These are phyloP conservation scores for Stichodactyla helianthus DNA, from an alignment of 64 coral and sea anemone species.

Conservation along the genomic window DNA sequence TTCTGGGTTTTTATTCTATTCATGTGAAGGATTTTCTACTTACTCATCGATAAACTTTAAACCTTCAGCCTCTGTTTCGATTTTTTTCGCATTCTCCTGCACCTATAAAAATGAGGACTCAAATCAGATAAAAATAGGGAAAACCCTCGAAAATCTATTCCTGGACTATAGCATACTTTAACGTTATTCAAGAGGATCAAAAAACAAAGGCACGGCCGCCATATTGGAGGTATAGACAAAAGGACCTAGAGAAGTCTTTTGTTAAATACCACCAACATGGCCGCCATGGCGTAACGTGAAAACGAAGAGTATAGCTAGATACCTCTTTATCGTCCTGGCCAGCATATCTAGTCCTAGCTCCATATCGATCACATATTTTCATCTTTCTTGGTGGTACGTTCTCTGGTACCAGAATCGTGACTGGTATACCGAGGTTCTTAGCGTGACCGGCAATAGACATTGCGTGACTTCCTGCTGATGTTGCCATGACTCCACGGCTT, in stretches of 20 bases:
- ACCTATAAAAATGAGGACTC: not conserved
- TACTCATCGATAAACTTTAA: constrained; percentile 27
- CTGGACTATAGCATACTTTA: not conserved
- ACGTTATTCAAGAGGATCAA: too few relatives aligned
- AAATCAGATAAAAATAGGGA: not conserved
- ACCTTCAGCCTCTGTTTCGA: constrained; percentile 4
- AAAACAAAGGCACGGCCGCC: too few relatives aligned
- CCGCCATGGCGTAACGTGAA: too few relatives aligned
- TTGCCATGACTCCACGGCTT: constrained; percentile 32
- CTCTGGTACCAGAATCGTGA: constrained; percentile 63
- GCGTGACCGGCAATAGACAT: constrained; percentile 51
- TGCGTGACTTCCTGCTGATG: constrained; percentile 55
- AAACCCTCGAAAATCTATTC: too few relatives aligned
- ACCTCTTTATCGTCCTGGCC: constrained; percentile 23
- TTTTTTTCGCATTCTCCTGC: constrained; percentile 17
- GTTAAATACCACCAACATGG: too few relatives aligned
- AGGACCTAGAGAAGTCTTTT: too few relatives aligned
- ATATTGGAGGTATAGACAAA: too few relatives aligned
- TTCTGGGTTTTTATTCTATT: not conserved
- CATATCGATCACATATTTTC: constrained; percentile 25
- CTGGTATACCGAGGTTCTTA: constrained; percentile 36
- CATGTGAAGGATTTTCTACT: not conserved
- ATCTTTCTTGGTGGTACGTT: constrained; percentile 51
- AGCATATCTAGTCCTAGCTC: not conserved
- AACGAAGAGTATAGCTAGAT: not conserved